Percentiles rank a stretch among this genome's conserved stretches.
These are phyloP conservation scores for Irena cyanogastra DNA, from an alignment of 2,113 vertebrate genomes.

Conservation along the genomic window DNA sequence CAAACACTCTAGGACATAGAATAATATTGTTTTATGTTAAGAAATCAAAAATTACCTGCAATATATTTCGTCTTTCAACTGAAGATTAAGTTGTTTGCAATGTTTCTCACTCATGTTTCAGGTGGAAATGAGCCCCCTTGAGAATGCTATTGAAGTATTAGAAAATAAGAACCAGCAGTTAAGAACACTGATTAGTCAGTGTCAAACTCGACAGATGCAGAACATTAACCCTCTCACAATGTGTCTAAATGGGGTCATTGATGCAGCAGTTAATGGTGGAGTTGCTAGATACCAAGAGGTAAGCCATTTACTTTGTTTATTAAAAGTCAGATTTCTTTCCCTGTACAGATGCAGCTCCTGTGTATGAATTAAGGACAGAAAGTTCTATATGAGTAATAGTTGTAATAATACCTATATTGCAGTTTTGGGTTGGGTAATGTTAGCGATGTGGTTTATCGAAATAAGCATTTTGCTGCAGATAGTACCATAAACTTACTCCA, in stretches of 20 bases:
- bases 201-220: constrained; percentile 94
- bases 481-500: not conserved
- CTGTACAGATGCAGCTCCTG: not conserved
- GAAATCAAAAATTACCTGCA: not conserved
- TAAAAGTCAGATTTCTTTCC: not conserved
- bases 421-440: not conserved
- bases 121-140: constrained; percentile 97
- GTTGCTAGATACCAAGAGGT: constrained; percentile 97
- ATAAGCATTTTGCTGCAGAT: not conserved
- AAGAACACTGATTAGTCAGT: constrained; percentile 91
- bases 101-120: constrained; percentile 46
- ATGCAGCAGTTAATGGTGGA: constrained; percentile 96
- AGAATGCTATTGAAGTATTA: constrained; percentile 96
- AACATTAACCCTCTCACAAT: constrained; percentile 98
- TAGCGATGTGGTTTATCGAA: not conserved
- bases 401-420: not conserved
- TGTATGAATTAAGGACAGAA: not conserved
- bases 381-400: not conserved
- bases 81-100: not conserved
- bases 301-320: constrained; percentile 7
- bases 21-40: not conserved
- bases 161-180: constrained; percentile 97
- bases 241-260: constrained; percentile 98
- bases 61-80: not conserved
- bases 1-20: not conserved